Evolutionary conservation across 2,888 invertebrate species (phyloP).

Genomic region (Clivina fossor): DNA sequence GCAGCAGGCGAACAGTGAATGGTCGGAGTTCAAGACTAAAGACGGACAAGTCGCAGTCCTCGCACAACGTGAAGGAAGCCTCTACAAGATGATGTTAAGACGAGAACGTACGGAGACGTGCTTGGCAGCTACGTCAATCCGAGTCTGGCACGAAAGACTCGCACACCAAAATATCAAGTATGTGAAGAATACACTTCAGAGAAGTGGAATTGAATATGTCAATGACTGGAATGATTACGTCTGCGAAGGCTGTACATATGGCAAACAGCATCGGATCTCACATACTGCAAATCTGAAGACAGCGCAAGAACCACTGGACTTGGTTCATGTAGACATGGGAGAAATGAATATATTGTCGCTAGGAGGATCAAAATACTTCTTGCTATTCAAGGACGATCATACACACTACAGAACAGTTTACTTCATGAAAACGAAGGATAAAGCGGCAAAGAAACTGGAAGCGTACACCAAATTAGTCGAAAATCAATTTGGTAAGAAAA

Average conservation of each 20-base stretch:
- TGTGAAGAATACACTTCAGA: conserved; percentile 7
- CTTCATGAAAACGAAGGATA: conserved; percentile 43
- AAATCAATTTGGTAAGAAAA: conserved; percentile 40
- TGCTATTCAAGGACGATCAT: conserved; percentile 42
- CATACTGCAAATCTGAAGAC: conserved; percentile 41
- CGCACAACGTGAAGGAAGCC: conserved; percentile 18
- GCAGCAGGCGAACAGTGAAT: conserved; percentile 15
- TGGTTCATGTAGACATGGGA: conserved; percentile 43
- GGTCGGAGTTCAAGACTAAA: conserved; percentile 25
- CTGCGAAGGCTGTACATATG: conserved; percentile 19
- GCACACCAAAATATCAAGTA: conserved; percentile 6
- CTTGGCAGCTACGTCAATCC: conserved; percentile 39
- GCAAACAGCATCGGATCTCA: conserved; percentile 29
- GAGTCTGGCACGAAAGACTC: conserved; percentile 35
- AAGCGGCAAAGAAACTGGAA: conserved; percentile 40
- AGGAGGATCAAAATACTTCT: conserved; percentile 44
- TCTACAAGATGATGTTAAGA: conserved; percentile 37
- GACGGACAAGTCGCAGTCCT: conserved; percentile 34
- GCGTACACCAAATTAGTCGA: conserved; percentile 41
- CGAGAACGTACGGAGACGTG: conserved; percentile 38
- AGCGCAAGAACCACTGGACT: conserved; percentile 39
- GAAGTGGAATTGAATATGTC: conserved; percentile 30
- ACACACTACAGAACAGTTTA: conserved; percentile 42
- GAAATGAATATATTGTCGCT: conserved; percentile 42
- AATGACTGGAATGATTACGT: conserved; percentile 36